These are phyloP conservation scores for Cartodere bifasciata DNA, from an alignment of 2,888 invertebrate genomes.

Conservation along the genomic window DNA sequence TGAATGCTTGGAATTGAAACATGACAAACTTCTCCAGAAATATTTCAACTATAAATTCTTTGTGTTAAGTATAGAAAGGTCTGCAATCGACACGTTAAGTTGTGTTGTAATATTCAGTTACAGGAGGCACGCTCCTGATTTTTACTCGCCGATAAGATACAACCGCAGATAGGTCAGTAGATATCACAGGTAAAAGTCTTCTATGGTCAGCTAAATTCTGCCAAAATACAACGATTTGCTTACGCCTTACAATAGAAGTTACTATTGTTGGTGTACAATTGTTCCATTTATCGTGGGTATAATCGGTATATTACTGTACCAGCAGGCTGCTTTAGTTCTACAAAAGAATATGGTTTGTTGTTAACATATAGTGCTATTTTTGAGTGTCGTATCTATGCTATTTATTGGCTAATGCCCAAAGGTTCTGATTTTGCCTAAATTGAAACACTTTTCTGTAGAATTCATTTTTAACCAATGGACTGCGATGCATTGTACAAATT, in stretches of 20 bases:
- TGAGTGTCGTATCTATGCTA: too few relatives aligned
- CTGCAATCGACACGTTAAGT: slow-evolving; percentile 13
- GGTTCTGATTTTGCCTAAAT: too few relatives aligned
- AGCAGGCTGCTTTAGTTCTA: background rate
- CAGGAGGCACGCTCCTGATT: slow-evolving; percentile 21
- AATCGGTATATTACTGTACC: slow-evolving; percentile 13
- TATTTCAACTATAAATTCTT: slow-evolving; percentile 8
- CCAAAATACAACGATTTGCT: slow-evolving; percentile 26
- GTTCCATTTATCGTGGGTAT: slow-evolving; percentile 22
- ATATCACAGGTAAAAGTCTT: slow-evolving; percentile 22
- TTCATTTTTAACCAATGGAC: too few relatives aligned
- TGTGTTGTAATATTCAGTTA: slow-evolving; percentile 11
- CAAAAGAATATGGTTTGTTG: background rate
- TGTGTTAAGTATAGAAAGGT: slow-evolving; percentile 3
- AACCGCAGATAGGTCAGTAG: slow-evolving; percentile 14
- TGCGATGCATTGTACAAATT: too few relatives aligned
- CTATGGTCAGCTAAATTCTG: slow-evolving; percentile 23
- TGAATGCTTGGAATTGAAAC: too few relatives aligned
- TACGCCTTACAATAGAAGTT: slow-evolving; percentile 21
- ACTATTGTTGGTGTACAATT: slow-evolving; percentile 24
- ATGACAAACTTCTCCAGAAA: slow-evolving; percentile 7
- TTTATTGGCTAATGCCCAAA: too few relatives aligned
- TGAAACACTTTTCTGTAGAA: too few relatives aligned
- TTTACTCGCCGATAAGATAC: slow-evolving; percentile 18
- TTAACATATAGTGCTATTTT: too few relatives aligned